Evolutionary conservation across 2,797 vertebrate genomes (phyloP), one percentile per base, ranked within the genome.

Genomic region (Micropoecilia bifurca): DNA sequence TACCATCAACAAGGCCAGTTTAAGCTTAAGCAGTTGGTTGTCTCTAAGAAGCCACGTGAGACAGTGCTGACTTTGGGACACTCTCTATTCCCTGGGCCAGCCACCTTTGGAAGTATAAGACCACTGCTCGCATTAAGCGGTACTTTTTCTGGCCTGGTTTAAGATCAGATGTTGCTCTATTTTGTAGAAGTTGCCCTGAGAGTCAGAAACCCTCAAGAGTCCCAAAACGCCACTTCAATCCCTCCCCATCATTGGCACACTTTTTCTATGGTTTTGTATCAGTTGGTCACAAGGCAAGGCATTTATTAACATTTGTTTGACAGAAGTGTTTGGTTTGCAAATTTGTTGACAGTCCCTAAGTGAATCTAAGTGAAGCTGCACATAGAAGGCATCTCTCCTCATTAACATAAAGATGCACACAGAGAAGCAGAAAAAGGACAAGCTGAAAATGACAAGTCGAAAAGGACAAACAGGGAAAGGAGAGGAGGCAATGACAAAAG

Each of bases 41-140:
- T 77, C 66, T 50, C 68, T 77, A 50, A 71, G 1, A 28, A 5
- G n/a, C 18, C 25, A 12, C 4, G 13, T 14, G 61, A 55, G 10
- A 43, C 16, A 3, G 22, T 73, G 5, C 5, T 73, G 9, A 73
- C 22, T 33, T 47, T 73, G 30, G 77, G 55, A 3, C 13, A 47
- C 18, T 72, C 13, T 12, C 13, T 13, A 59, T 2, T 78, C 28
- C 76, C 22, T 72, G 22, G 69, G 69, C 53, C 39, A 30, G 53
- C 53, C 53, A 78, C 53, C 69, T 78, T 0, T 22, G 22, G 41
- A 78, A 73, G 43, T 6, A 59, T 39, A 41, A 76, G 14, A 76
- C 50, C 39, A 43, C 2, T 4, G 0, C 6, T 6, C 2, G 30
- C 13, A 47, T 73, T 0, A 39, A 47, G 20, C 2, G 0, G 0